A percentile compares a stretch with the other conserved stretches of the same genome.
phyloP scores from a whole-genome alignment of 2,888 invertebrate genomes.

The Oligia fasciuncula region DNA sequence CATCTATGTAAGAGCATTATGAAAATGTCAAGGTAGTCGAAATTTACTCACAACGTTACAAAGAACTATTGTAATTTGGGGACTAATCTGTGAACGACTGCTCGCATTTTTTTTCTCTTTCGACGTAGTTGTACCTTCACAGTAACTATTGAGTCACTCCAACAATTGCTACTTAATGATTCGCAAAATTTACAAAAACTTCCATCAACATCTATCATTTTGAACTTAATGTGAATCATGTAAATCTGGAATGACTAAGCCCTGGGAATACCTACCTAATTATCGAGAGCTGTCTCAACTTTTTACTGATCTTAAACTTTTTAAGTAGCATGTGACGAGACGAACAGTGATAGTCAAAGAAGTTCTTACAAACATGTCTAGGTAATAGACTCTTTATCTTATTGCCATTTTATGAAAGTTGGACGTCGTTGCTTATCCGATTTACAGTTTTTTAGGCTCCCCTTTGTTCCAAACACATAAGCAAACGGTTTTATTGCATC shows the following conservation, averaged over 20 bases:
- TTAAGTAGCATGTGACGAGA: background rate
- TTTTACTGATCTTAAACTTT: background rate
- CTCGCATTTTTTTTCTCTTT: background rate
- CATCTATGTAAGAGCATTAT: background rate
- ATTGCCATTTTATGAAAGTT: conserved; percentile 50
- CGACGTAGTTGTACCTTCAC: background rate
- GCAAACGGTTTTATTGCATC: conserved; percentile 66
- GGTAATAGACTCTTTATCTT: conserved; percentile 17
- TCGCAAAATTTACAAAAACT: conserved; percentile 27
- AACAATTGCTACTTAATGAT: conserved; percentile 17
- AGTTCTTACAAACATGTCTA: conserved; percentile 18
- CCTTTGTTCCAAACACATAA: conserved; percentile 65
- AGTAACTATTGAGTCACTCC: conserved; percentile 34
- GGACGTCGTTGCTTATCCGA: conserved; percentile 50
- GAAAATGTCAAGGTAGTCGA: conserved; percentile 47
- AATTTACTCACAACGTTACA: background rate
- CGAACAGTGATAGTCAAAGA: background rate
- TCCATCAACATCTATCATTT: conserved; percentile 23
- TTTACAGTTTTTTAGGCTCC: conserved; percentile 62
- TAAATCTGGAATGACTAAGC: conserved; percentile 41
- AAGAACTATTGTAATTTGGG: background rate
- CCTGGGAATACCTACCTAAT: conserved; percentile 27
- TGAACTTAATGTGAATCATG: conserved; percentile 38
- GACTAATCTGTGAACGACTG: too few species aligned
- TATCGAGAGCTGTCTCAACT: background rate